Conservation (phyloP, 2,113 vertebrate genomes). For the Regulus satrapa region DNA sequence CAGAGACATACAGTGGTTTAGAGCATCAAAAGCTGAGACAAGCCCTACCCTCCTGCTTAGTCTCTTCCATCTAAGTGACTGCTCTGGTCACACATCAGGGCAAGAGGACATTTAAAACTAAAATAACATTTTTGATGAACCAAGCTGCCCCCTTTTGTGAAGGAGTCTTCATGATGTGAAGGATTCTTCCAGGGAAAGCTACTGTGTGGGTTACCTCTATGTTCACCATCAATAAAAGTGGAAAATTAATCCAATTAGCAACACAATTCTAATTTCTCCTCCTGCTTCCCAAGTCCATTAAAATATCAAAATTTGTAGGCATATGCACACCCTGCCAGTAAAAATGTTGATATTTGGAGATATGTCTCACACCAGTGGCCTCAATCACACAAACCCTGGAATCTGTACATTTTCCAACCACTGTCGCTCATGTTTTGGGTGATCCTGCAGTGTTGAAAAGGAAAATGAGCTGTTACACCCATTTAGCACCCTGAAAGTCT, state of each 20-base stretch:
- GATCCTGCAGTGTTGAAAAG: background rate
- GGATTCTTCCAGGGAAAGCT: background rate
- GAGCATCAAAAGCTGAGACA: background rate
- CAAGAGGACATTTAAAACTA: background rate
- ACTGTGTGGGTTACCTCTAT: accelerated
- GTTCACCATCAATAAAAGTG: background rate
- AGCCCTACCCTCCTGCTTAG: background rate
- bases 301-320: background rate
- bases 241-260: background rate
- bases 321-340: no score
- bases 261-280: background rate
- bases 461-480: background rate
- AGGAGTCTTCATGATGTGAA: background rate
- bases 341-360: background rate
- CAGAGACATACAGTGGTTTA: accelerated
- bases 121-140: background rate
- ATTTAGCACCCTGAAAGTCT: background rate
- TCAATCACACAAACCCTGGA: background rate
- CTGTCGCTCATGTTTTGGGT: accelerated
- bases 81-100: accelerated
- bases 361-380: background rate
- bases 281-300: no score
- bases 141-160: background rate
- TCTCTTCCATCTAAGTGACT: accelerated
- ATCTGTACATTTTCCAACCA: background rate